These are phyloP conservation scores for Gymnoscopelus microlampas DNA, from an alignment of 2,797 vertebrate genomes.

Conservation along the genomic window DNA sequence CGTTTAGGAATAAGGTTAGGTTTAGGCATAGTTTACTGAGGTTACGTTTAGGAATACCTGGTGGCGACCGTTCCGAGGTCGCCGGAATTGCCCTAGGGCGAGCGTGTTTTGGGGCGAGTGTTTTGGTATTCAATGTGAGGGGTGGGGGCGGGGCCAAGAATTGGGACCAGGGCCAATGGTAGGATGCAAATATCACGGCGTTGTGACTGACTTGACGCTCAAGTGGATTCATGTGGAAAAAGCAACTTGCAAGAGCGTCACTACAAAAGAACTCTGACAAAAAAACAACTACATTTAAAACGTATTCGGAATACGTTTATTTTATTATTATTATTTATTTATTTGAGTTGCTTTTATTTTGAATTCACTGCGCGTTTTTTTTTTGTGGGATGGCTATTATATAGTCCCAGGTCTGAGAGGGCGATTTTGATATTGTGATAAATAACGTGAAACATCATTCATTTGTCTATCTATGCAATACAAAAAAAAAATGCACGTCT, in stretches of 20 bases:
- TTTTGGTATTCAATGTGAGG: no score
- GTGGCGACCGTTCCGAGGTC: no score
- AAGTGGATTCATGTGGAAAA: slow-evolving; percentile 79
- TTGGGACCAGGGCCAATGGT: slow-evolving; percentile 67
- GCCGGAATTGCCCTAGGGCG: no score
- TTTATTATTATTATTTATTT: slow-evolving; percentile 7
- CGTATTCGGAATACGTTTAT: slow-evolving; percentile 19
- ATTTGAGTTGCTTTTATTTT: slow-evolving; percentile 13
- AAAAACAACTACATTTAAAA: slow-evolving; percentile 19
- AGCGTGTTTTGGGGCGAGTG: no score
- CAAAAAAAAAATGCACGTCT: slow-evolving; percentile 43
- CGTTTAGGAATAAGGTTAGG: no score
- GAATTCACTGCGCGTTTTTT: slow-evolving; percentile 22
- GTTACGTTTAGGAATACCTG: no score
- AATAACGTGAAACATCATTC: slow-evolving; percentile 53
- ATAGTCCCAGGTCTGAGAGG: slow-evolving; percentile 10
- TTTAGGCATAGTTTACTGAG: no score
- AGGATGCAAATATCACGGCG: slow-evolving; percentile 80
- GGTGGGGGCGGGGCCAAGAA: no score
- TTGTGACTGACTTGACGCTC: slow-evolving; percentile 61
- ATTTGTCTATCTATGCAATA: slow-evolving; percentile 63
- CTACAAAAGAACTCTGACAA: slow-evolving; percentile 49
- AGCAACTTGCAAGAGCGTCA: slow-evolving; percentile 69
- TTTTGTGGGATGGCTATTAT: slow-evolving; percentile 20
- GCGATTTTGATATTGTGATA: slow-evolving; percentile 35